Base-by-base conservation (phyloP, 2,888 invertebrate genomes). In the Seira ritae region DNA sequence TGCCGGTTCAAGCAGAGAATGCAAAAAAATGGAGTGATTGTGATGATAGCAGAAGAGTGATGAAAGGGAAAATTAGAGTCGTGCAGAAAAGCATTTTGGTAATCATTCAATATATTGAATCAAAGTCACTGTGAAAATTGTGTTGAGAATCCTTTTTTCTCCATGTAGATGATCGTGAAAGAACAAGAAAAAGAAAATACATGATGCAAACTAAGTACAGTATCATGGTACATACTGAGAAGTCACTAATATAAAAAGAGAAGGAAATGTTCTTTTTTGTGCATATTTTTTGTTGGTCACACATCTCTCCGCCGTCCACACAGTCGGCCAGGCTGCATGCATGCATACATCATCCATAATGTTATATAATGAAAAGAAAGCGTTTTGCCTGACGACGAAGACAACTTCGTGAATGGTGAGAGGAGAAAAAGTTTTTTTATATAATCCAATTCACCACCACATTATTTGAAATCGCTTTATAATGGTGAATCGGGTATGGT, bases 281-380 rank as follows among this genome's bases (percentile, higher is more conserved):
- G 8, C 20, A 46, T 19, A n/a, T 75, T 75, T 55, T 73, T 65
- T 68, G 42, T 42, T 76, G 76, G 69, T 55, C 76, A 77, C 60
- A 60, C 75, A 67, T 37, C 31, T 12, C n/a, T 17, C 31, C 37
- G n/a, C 1, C 66, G 75, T 75, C 75, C 76, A 73, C 76, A 73
- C 73, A 73, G 19, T 76, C 24, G 19, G 65, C 55, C 42, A 24
- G 76, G 76, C 68, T n/a, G 76, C 68, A 68, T 76, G 76, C 76
- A 76, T 76, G 76, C 76, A 68, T 76, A 68, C 76, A 76, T 76
- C 76, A 68, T 68, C 68, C 76, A 23, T 60, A 68, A 68, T 68
- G 76, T 70, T 70, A 70, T 20, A 46, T 70, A 70, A 70, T 70
- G 23, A 70, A 70, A 70, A 70, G 70, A 70, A 70, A 70, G 70